Percentiles rank a stretch among this genome's conserved stretches.
phyloP scores from a whole-genome alignment of 2,888 invertebrate genomes.

The Anarsia innoxiella region DNA sequence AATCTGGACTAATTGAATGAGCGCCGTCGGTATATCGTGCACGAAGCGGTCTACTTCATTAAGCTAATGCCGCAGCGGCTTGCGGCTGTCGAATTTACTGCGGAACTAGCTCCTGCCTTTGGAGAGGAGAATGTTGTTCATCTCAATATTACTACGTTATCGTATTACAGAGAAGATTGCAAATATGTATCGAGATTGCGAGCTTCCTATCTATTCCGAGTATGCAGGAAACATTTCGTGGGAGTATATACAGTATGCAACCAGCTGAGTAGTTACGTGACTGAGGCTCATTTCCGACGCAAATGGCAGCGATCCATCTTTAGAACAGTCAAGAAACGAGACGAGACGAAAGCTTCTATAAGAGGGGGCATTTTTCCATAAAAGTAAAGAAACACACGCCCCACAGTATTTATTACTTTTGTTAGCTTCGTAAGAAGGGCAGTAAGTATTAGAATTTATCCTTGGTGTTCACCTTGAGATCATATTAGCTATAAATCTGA shows the following conservation, averaged over 20 bases:
- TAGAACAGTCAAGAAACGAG: slow-evolving; percentile 33
- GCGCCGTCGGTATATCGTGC: slow-evolving; percentile 12
- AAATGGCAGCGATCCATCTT: slow-evolving; percentile 42
- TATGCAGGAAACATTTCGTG: too few species aligned
- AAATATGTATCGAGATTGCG: too few species aligned
- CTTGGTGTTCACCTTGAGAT: too few species aligned
- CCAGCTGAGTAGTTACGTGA: too few species aligned
- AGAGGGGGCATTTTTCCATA: too few species aligned
- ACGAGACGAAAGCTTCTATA: slow-evolving; percentile 37
- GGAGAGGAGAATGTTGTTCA: too few species aligned
- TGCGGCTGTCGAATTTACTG: slow-evolving; percentile 31
- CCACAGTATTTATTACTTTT: slow-evolving; percentile 7
- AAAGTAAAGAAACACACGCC: slow-evolving; percentile 29
- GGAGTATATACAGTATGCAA: too few species aligned
- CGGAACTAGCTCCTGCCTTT: slow-evolving; percentile 3
- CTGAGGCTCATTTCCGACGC: slow-evolving; percentile 28
- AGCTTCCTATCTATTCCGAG: too few species aligned
- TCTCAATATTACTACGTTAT: too few species aligned
- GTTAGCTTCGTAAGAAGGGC: slow-evolving; percentile 4
- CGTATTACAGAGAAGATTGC: too few species aligned
- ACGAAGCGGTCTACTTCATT: slow-evolving; percentile 29
- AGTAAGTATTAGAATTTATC: slow-evolving; percentile 4
- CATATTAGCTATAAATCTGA: too few species aligned
- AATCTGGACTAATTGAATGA: slow-evolving; percentile 17
- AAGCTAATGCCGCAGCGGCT: slow-evolving; percentile 31